These are phyloP conservation scores for Phengaris arion DNA, from an alignment of 2,888 invertebrate genomes.

Conservation along the genomic window DNA sequence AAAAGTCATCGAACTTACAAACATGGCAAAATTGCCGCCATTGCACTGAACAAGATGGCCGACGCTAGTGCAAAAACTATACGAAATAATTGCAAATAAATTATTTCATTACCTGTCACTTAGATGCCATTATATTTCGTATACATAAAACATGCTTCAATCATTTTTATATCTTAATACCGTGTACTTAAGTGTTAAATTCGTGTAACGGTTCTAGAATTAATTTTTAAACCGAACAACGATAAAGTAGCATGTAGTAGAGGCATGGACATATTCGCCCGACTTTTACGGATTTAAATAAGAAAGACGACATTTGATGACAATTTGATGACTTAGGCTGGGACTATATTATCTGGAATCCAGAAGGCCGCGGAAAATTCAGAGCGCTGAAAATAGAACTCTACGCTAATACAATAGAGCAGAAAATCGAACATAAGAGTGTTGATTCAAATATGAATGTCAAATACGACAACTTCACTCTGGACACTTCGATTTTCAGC, in stretches of 20 bases:
- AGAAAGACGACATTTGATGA: too few species aligned
- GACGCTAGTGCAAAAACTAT: slow-evolving; percentile 56
- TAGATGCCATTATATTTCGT: slow-evolving; percentile 27
- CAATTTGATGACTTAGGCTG: too few species aligned
- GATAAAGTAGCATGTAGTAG: background rate
- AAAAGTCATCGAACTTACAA: slow-evolving; percentile 36
- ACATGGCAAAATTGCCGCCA: slow-evolving; percentile 50
- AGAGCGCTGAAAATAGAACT: too few species aligned
- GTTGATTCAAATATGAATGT: too few species aligned
- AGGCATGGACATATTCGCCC: background rate
- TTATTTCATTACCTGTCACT: slow-evolving; percentile 59
- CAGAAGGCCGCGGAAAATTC: too few species aligned
- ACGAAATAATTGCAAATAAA: slow-evolving; percentile 61
- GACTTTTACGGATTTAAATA: too few species aligned
- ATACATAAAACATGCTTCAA: background rate
- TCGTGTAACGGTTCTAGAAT: slow-evolving; percentile 21
- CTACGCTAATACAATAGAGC: too few species aligned
- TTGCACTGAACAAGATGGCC: slow-evolving; percentile 58
- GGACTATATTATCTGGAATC: too few species aligned
- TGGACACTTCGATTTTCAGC: too few species aligned
- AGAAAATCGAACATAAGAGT: too few species aligned
- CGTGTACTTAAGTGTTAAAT: slow-evolving; percentile 23
- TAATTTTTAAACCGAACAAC: slow-evolving; percentile 10
- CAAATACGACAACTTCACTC: too few species aligned
- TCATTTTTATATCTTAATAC: slow-evolving; percentile 29